Base-by-base conservation (phyloP, 2,797 vertebrate genomes). In the Ibycter americanus region DNA sequence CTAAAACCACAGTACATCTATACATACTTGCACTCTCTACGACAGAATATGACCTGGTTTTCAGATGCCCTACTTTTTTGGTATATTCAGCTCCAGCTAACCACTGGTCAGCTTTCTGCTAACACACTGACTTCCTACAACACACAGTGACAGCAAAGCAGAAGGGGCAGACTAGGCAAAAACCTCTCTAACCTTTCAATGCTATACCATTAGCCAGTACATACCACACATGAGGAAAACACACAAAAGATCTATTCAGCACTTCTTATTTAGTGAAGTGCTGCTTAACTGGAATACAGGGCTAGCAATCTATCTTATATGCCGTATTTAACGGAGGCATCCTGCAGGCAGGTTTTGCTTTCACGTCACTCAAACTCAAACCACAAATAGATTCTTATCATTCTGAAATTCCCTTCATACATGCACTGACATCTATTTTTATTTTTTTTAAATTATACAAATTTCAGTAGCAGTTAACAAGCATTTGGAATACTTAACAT, bases 11-110 rank as follows among this genome's bases (percentile, higher is more conserved):
- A 42, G 36, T 6, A 8, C 58, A 77, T 72, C 20, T 40, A 84
- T 71, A 90, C 71, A 36, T 73, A 59, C 61, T 59, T 84, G 25
- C 29, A 66, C 58, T 62, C 46, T 56, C 52, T 29, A 34, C 61
- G 68, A 70, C 29, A 56, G 36, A 87, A 15, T 21, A 63, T 96
- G 95, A 95, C 92, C 95, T 95, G 86, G 32, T 96, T 97, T 97
- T 84, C 91, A 76, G 65, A 63, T 93, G 95, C 77, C 95, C 95
- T 95, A 94, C 85, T 95, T 95, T 74, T 91, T 51, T 54, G 8
- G 25, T 73, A 62, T 31, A 85, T 51, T 87, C 74, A 85, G 83
- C 83, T 93, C 61, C 36, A 83, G 54, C 76, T 87, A 77, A 72
- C 18, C 38, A 58, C 65, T 65, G 83, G 83, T 71, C 81, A 95